Conservation (phyloP, 2,888 invertebrate genomes). For the Xanthorhoe spadicearia region DNA sequence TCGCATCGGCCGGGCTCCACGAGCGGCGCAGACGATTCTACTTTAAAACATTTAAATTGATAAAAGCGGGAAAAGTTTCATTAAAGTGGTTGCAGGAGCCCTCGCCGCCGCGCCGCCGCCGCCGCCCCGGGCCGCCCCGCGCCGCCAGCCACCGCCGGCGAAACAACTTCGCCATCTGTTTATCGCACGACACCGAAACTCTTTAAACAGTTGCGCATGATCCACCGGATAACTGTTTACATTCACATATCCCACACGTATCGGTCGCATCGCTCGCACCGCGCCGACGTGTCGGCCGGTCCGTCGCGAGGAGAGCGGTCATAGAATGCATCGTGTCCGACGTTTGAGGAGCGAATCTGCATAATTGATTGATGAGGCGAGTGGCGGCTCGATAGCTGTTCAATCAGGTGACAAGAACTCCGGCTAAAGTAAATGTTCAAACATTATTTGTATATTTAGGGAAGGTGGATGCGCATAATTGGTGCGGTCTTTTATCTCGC, state of each 20-base stretch:
- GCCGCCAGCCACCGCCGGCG: not conserved
- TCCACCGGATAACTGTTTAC: not conserved
- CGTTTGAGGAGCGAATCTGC: slow-evolving; percentile 8
- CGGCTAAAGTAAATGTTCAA: too few species aligned
- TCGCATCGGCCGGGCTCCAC: slow-evolving; percentile 3
- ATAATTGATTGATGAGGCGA: slow-evolving; percentile 10
- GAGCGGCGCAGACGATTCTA: slow-evolving; percentile 6
- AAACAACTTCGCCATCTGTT: not conserved
- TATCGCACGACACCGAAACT: not conserved
- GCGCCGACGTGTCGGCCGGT: not conserved
- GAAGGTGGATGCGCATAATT: not conserved
- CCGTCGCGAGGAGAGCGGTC: not conserved
- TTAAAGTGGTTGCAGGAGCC: slow-evolving; percentile 1
- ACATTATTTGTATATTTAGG: not conserved
- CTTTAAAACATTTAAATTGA: slow-evolving; percentile 16
- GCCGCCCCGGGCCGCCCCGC: not conserved
- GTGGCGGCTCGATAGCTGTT: not conserved
- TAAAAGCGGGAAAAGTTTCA: slow-evolving; percentile 15
- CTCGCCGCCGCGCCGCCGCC: not conserved
- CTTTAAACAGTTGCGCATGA: not conserved
- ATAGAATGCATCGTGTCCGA: not conserved
- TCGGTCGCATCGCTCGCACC: not conserved
- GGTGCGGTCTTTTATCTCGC: not conserved
- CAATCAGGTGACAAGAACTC: not conserved
- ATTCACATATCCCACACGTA: too few species aligned